Conservation (phyloP, 1,140 invertebrate species). For the Muscidifurax raptorellus region DNA sequence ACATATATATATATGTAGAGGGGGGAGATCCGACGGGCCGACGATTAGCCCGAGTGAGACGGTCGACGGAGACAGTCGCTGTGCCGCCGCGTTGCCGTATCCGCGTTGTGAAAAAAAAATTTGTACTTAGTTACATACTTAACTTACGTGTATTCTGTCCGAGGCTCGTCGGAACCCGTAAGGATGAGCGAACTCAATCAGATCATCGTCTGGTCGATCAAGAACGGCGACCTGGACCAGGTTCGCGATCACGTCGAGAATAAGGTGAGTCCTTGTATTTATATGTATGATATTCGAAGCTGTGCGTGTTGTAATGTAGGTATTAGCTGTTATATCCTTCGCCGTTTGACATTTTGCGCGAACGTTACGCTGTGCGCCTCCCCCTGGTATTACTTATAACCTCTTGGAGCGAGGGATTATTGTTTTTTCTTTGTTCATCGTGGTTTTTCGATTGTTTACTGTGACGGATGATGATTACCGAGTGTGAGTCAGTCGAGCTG, state of each 20-base stretch:
- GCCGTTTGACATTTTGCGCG: not conserved
- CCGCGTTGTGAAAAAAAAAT: not conserved
- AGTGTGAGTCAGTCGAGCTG: not conserved
- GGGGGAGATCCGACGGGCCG: not conserved
- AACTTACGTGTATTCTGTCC: not conserved
- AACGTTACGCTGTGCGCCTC: not conserved
- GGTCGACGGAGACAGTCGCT: not conserved
- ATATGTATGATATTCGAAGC: not conserved
- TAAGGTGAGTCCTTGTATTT: slow-evolving; percentile 78
- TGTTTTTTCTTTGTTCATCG: not conserved
- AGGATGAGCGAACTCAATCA: slow-evolving; percentile 81
- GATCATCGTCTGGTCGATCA: slow-evolving; percentile 88
- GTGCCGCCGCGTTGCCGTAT: not conserved
- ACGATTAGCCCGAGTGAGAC: not conserved
- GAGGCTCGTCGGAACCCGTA: not conserved
- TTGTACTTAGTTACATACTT: not conserved
- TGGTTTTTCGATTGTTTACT: not conserved
- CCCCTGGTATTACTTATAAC: slow-evolving; percentile 2
- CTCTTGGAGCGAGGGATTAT: not conserved
- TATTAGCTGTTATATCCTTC: not conserved
- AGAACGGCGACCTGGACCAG: slow-evolving; percentile 95
- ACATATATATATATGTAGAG: too few species aligned
- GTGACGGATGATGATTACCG: not conserved
- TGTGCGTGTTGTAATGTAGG: not conserved
- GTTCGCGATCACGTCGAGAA: slow-evolving; percentile 91